Base-by-base conservation (phyloP, 1,140 invertebrate genomes). In the Tetragonula clypearis region DNA sequence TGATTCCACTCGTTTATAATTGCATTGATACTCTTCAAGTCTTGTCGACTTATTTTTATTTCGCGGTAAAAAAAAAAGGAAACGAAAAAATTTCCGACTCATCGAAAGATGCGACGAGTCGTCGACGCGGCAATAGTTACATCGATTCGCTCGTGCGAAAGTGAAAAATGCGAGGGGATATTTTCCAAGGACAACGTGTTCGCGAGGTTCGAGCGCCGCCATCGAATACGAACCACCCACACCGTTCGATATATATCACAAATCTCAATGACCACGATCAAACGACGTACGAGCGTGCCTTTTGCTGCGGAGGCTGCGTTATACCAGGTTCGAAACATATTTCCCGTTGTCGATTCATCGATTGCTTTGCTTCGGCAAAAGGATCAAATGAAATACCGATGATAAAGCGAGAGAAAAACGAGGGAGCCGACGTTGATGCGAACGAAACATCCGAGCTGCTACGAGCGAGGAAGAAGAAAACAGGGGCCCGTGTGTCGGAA, bases 321-420 rank as follows among this genome's bases (percentile, higher is more conserved):
- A 53, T 53, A 68, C 30, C 21, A 41, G 71, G 35, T 11, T 14
- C 74, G 41, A 23, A 76, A 76, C 30, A 76, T 76, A 60, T 60
- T 41, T 76, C 21, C 74, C 5, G 6, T 76, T 35, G 56, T 35
- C 74, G 55, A 76, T 76, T 60, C 30, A 26, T 8, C 26, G 74
- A 76, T 58, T 60, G 74, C 56, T 21, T 23, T 41, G n/a, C 1
- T 30, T 23, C 74, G 35, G 41, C 8, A 76, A 30, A 12, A 30
- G 74, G 74, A 60, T 58, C 21, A 60, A 76, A 76, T 60, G 74
- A 41, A 76, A 76, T 60, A n/a, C 56, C 14, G 74, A n/a, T 41
- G 74, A 76, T 76, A 76, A 76, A 76, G 74, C 41, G 41, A 41
- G 56, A 76, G 19, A 60, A 76, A 76, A 76, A 76, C 41, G 26